phyloP scores from a whole-genome alignment of 2,888 invertebrate genomes.

The Choristoneura rosaceana region DNA sequence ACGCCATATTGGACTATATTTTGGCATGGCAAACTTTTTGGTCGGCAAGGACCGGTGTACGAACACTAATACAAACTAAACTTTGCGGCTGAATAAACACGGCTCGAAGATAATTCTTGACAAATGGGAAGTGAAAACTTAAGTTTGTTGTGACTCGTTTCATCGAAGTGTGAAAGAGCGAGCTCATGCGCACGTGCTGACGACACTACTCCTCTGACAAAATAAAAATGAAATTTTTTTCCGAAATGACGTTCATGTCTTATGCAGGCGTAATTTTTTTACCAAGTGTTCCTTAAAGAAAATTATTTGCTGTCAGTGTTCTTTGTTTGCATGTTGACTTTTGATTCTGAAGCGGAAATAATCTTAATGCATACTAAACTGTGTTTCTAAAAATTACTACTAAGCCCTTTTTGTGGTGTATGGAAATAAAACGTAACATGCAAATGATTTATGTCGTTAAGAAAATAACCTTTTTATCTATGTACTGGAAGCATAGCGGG shows the following conservation, averaged over 20 bases:
- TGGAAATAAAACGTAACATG: constrained; percentile 20
- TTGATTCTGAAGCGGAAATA: background rate
- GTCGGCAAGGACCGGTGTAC: constrained; percentile 16
- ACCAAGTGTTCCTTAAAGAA: background rate
- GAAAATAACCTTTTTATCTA: constrained; percentile 35
- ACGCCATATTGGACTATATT: constrained; percentile 49
- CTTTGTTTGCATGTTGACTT: constrained; percentile 2
- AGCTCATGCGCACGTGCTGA: constrained; percentile 27
- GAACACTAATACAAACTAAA: constrained; percentile 12
- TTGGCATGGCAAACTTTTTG: constrained; percentile 42
- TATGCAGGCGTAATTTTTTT: constrained; percentile 1
- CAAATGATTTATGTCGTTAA: constrained; percentile 25
- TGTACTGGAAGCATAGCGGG: constrained; percentile 30
- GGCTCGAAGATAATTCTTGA: background rate
- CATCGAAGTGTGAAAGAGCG: constrained; percentile 23
- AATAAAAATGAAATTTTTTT: constrained; percentile 15
- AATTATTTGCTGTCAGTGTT: background rate
- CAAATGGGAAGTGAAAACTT: constrained; percentile 12
- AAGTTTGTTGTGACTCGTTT: constrained; percentile 29
- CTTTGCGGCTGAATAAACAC: background rate
- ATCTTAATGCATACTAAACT: background rate
- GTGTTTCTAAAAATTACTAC: constrained; percentile 4
- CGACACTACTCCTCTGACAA: constrained; percentile 17
- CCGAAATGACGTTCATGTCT: constrained; percentile 20
- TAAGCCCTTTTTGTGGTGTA: constrained; percentile 3